These are phyloP conservation scores for Syngnathoides biaculeatus DNA, from an alignment of 2,113 vertebrate genomes.

Conservation along the genomic window DNA sequence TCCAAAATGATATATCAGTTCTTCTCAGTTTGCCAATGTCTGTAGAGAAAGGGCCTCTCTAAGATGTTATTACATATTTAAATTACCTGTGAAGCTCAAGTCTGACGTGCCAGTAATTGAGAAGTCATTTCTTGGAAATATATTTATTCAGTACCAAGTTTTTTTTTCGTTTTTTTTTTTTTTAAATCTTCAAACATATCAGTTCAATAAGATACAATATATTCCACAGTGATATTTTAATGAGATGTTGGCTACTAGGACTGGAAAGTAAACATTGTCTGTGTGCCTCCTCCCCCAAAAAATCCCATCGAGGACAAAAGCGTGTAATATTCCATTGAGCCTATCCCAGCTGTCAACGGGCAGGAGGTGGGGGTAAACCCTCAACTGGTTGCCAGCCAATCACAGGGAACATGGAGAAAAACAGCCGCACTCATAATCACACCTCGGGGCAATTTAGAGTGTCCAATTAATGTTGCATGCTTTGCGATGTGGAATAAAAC, in stretches of 20 bases:
- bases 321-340: constrained; percentile 38
- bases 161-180: not conserved
- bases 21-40: constrained; percentile 21
- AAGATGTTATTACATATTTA: constrained; percentile 20
- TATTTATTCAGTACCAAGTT: not conserved
- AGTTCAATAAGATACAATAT: constrained; percentile 15
- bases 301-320: constrained; percentile 24
- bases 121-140: constrained; percentile 3
- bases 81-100: constrained; percentile 16
- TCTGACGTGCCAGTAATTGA: constrained; percentile 5
- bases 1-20: constrained; percentile 14
- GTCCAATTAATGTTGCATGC: too few relatives aligned
- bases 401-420: too few relatives aligned
- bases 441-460: too few relatives aligned
- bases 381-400: too few relatives aligned
- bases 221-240: constrained; percentile 37
- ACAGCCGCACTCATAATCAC: too few relatives aligned
- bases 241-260: constrained; percentile 25
- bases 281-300: constrained; percentile 16
- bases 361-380: too few relatives aligned
- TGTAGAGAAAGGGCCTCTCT: constrained; percentile 19
- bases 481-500: too few relatives aligned
- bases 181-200: not conserved
- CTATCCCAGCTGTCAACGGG: too few relatives aligned
- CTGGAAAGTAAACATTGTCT: constrained; percentile 44